Conservation (phyloP, 2,113 vertebrate genomes). For the Tinamus guttatus region DNA sequence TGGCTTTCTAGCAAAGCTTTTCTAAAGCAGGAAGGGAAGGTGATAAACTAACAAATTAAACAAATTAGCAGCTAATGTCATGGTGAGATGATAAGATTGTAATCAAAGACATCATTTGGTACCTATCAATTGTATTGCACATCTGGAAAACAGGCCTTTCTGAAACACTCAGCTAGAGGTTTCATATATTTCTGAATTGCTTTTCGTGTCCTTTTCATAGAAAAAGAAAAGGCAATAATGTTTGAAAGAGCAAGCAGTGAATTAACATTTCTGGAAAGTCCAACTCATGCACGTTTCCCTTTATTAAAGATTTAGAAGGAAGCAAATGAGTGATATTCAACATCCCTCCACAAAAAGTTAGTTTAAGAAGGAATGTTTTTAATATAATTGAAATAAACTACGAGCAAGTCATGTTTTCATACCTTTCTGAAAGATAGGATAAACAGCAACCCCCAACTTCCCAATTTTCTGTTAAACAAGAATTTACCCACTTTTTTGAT, state of each 20-base stretch:
- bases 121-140: background rate
- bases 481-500: background rate
- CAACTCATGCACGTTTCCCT: background rate
- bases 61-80: background rate
- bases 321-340: conserved; percentile 12
- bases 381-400: background rate
- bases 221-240: background rate
- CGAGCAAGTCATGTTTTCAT: background rate
- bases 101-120: background rate
- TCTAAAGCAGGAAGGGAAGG: background rate
- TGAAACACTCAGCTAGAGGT: background rate
- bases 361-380: conserved; percentile 24
- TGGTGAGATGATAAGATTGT: background rate
- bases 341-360: background rate
- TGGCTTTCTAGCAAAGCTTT: background rate
- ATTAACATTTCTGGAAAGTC: conserved; percentile 20
- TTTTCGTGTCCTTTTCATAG: background rate
- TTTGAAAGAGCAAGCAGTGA: background rate
- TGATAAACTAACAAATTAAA: background rate
- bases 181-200: background rate
- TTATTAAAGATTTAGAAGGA: conserved; percentile 22
- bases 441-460: conserved; percentile 14
- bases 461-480: conserved; percentile 27
- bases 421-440: conserved; percentile 1
- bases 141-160: background rate